Evolutionary conservation across 2,888 invertebrate species (phyloP).

Genomic region (Globia sparganii): DNA sequence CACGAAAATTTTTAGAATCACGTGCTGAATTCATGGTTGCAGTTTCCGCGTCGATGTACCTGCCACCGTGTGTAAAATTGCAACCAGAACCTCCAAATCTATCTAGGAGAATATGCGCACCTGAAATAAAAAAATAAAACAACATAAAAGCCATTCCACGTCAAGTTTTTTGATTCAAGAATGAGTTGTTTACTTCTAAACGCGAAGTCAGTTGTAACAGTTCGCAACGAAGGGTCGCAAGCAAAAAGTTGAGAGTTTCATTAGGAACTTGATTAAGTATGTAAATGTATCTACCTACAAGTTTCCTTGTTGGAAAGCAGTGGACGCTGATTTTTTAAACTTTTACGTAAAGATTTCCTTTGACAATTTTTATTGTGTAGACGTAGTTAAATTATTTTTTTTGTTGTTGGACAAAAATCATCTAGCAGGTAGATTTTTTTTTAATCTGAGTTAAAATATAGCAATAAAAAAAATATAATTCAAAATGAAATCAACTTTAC

Average conservation of each 20-base stretch:
- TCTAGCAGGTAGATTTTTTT: not conserved
- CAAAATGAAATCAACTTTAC: not conserved
- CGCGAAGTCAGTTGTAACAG: conserved; percentile 53
- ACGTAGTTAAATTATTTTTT: conserved; percentile 1
- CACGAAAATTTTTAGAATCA: not conserved
- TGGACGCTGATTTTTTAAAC: conserved; percentile 43
- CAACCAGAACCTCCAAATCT: not conserved
- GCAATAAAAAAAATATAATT: not conserved
- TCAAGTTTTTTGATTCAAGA: conserved; percentile 35
- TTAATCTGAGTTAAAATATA: not conserved
- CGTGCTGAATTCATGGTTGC: not conserved
- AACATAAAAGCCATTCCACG: conserved; percentile 9
- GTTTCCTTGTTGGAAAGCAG: conserved; percentile 33
- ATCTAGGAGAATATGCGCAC: not conserved
- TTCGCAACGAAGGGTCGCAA: conserved; percentile 43
- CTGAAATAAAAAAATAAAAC: not conserved
- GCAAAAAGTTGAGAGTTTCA: conserved; percentile 59
- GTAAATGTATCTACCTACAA: conserved; percentile 60
- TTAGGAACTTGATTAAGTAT: conserved; percentile 63
- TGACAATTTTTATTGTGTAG: conserved; percentile 13
- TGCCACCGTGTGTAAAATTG: not conserved
- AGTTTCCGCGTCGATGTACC: too few relatives aligned
- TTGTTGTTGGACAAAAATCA: not conserved
- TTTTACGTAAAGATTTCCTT: conserved; percentile 38
- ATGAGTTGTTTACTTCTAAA: conserved; percentile 55